Percentiles rank a stretch among this genome's conserved stretches.
Evolutionary conservation across 2,113 vertebrate species (phyloP).

Genomic region (Pungitius pungitius): DNA sequence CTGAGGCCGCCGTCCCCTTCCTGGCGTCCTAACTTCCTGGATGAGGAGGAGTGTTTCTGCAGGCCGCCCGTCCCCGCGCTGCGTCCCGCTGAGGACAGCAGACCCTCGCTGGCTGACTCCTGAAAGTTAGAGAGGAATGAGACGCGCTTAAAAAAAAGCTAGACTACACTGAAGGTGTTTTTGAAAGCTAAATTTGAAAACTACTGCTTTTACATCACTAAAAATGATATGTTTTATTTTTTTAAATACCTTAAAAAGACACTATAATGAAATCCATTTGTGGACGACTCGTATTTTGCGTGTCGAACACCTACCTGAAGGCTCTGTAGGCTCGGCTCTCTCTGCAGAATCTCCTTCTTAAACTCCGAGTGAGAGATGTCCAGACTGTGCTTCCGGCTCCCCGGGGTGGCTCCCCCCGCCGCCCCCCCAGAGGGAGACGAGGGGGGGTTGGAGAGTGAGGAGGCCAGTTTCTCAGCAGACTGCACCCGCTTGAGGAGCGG

Average conservation of each 20-base stretch:
- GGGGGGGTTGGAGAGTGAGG: slow-evolving; percentile 86
- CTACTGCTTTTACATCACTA: background rate
- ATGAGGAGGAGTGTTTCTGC: slow-evolving; percentile 81
- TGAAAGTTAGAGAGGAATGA: slow-evolving; percentile 56
- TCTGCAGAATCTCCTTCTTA: slow-evolving; percentile 92
- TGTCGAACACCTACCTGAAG: slow-evolving; percentile 74
- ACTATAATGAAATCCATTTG: background rate
- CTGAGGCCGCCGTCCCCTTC: slow-evolving; percentile 64
- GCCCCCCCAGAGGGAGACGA: slow-evolving; percentile 83
- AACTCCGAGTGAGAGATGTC: slow-evolving; percentile 91
- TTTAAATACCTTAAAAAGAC: background rate
- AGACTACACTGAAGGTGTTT: background rate
- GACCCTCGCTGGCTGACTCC: slow-evolving; percentile 82
- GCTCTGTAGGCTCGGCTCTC: slow-evolving; percentile 87
- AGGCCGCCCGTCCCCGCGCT: slow-evolving; percentile 86
- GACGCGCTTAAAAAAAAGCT: background rate
- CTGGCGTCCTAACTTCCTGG: slow-evolving; percentile 85
- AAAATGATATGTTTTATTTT: background rate
- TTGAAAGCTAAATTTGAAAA: background rate
- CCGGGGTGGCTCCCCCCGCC: slow-evolving; percentile 61
- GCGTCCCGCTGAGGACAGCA: slow-evolving; percentile 75
- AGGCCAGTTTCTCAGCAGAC: slow-evolving; percentile 90
- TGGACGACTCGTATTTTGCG: background rate
- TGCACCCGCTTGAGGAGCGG: slow-evolving; percentile 97
- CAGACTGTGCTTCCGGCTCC: slow-evolving; percentile 89